Evolutionary conservation across 2,797 vertebrate genomes (phyloP).

Genomic region (Sphenopsis melanotis): DNA sequence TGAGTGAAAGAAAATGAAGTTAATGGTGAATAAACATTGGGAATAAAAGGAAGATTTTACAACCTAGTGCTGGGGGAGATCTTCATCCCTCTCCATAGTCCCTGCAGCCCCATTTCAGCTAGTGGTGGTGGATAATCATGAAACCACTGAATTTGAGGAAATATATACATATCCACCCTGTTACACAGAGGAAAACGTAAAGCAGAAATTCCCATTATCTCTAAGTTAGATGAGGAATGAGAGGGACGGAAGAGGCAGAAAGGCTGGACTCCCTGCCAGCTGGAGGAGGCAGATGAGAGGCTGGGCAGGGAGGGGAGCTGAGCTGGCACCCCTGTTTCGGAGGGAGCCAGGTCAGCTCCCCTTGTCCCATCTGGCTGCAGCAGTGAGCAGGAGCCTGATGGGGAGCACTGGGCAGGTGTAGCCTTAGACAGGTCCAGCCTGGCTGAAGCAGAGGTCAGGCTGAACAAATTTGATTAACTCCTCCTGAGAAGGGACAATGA

Average conservation of each 20-base stretch:
- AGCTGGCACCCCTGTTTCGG: background rate
- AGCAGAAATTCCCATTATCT: background rate
- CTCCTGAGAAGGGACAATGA: conserved; percentile 34
- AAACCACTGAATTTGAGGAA: background rate
- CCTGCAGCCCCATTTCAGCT: background rate
- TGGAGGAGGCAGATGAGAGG: background rate
- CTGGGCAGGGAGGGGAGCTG: background rate
- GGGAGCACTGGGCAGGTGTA: background rate
- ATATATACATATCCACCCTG: background rate
- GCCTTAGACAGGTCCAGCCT: background rate
- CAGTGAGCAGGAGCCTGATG: background rate
- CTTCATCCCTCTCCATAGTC: rapidly evolving
- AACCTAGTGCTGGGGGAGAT: background rate
- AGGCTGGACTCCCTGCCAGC: background rate
- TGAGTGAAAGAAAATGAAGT: background rate
- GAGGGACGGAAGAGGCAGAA: background rate
- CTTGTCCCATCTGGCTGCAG: background rate
- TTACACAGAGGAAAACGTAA: background rate
- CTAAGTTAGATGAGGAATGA: background rate
- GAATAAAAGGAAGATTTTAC: background rate
- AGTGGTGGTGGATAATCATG: background rate
- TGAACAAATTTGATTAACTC: conserved; percentile 56
- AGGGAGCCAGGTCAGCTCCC: background rate
- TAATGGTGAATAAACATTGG: background rate
- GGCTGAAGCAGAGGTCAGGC: conserved; percentile 21